Evolutionary conservation across 2,888 invertebrate genomes (phyloP), one percentile per base, ranked within the genome.

Genomic region (Dasysyrphus albostriatus): DNA sequence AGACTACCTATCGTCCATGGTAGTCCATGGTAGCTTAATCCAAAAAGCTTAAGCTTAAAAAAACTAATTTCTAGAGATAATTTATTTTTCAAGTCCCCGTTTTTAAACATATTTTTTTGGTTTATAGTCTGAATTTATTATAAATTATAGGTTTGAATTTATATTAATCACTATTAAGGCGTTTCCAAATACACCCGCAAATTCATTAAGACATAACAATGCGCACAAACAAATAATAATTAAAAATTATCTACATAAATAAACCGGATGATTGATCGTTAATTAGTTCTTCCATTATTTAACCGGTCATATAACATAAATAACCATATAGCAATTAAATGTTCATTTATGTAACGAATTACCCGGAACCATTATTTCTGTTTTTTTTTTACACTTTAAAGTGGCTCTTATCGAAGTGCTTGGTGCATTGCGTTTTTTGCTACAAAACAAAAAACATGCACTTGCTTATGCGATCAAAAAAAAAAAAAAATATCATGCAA

Each of bases 261-360:
- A 42, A 61, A 42, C 39, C n/a, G 24, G n/a, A 69, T 69, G 69
- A 69, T 54, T 69, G 37, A 54, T 29, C 29, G 9, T 29, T 54
- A 29, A 39, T 69, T 54, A n/a, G 37, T 24, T 54, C 19, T 29
- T 42, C 29, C 24, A 24, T 54, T 54, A 54, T 12, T 42, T 54
- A 34, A 54, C 29, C 39, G 14, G 9, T 54, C 54, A 69, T 14
- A 65, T 16, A 29, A 54, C 24, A 29, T 29, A 59, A 63, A 24
- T 24, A 24, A 24, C 24, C 69, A 67, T 51, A 24, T 54, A 10
- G 67, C 67, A 69, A 54, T 69, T 54, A 69, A 69, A 42, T 54
- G 69, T 29, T 54, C 54, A 69, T 69, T 69, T 69, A 69, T 69
- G 10, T 69, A 69, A 69, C 54, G 12, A 69, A 9, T 69, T 69